Evolutionary conservation across 2,888 invertebrate genomes (phyloP), one percentile per base, ranked within the genome.

Genomic region (Pinctada fucata): DNA sequence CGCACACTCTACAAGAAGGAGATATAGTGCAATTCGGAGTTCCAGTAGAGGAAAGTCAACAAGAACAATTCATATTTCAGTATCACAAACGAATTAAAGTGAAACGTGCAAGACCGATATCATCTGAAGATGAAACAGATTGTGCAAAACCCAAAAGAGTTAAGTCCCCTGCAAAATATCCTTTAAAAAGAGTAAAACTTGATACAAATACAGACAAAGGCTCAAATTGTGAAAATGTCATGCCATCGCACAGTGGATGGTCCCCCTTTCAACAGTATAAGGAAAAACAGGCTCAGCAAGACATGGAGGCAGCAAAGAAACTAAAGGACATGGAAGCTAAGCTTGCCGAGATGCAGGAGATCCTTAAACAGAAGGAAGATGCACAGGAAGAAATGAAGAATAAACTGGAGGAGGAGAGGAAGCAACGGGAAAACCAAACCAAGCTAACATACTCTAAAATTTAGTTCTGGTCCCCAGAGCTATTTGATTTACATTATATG

Each of bases 21-120:
- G 91, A 91, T 71, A 78, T 81, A 13, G 85, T 91, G 5, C 90
- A 89, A 73, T 80, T 91, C 66, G 90, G 90, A 51, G 85, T 89
- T 2, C 75, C 83, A 16, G 82, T 83, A 48, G 79, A 76, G 69
- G 81, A 84, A 4, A 83, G 85, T 3, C 50, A 81, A 52, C 82
- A 84, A 5, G 81, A 88, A 13, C 89, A 89, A 74, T 90, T 90
- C 79, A 75, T 87, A 3, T 90, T 83, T 75, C 80, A 82, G 80
- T 90, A 87, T 78, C 83, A 85, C 66, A 81, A 81, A 65, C 82
- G 84, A 6, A 69, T 88, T 3, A 88, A 84, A 82, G 83, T 88
- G 45, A 86, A 84, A 74, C 66, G 82, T 58, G 68, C 72, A 48
- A 70, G 79, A 49, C 78, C 75, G 51, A 80, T 79, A 8, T 78